Conservation (phyloP, 1,140 invertebrate genomes). For the Nymphalis io region DNA sequence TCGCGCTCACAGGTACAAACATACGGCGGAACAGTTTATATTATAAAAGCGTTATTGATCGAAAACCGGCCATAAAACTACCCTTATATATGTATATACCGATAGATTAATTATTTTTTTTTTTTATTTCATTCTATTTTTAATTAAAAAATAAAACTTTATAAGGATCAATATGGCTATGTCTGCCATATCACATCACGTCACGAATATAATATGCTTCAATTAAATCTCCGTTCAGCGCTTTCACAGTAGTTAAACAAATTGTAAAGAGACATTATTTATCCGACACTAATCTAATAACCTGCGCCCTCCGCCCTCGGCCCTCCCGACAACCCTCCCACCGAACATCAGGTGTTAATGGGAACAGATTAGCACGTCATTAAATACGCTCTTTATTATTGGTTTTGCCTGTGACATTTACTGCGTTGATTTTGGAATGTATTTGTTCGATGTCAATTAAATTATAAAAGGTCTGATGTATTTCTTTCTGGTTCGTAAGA, state of each 20-base stretch:
- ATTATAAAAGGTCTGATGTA: too few species aligned
- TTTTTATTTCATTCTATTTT: too few species aligned
- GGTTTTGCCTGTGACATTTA: too few species aligned
- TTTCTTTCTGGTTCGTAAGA: too few species aligned
- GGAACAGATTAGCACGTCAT: constrained; percentile 18
- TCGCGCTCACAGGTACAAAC: too few species aligned
- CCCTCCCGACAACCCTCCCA: constrained; percentile 23
- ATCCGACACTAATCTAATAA: constrained; percentile 38
- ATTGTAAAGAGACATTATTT: constrained; percentile 30
- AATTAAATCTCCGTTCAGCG: constrained; percentile 16
- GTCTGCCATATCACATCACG: not conserved
- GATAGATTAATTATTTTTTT: too few species aligned
- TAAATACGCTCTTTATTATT: not conserved
- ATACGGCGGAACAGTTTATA: too few species aligned
- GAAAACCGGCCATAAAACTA: too few species aligned
- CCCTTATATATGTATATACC: too few species aligned
- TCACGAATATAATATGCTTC: not conserved
- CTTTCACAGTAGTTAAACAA: constrained; percentile 39
- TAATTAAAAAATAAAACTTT: too few species aligned
- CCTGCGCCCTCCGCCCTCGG: constrained; percentile 21
- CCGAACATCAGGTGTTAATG: constrained; percentile 32
- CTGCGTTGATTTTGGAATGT: not conserved
- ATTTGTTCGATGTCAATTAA: too few species aligned
- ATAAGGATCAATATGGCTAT: not conserved
- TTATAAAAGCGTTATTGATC: too few species aligned